Evolutionary conservation across 1,140 invertebrate genomes (phyloP).

Genomic region (Trichonephila clavipes): DNA sequence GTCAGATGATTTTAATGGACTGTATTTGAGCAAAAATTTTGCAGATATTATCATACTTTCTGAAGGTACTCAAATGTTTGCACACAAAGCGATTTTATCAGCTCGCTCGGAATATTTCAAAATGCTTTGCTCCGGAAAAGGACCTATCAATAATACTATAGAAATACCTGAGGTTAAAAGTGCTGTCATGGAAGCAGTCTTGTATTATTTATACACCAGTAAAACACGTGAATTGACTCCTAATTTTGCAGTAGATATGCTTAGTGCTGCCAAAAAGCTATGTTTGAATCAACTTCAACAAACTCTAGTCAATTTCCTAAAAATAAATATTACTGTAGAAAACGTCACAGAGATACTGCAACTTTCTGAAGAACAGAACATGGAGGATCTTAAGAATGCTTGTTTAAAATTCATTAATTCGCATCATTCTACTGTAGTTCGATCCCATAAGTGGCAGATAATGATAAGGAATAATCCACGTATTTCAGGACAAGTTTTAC

Average conservation of each 20-base stretch:
- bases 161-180: conserved; percentile 1
- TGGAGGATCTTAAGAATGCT: not conserved
- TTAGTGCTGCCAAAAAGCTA: conserved; percentile 2
- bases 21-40: conserved; percentile 12
- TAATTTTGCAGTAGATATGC: conserved; percentile 25
- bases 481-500: conserved; percentile 17
- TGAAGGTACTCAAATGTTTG: not conserved
- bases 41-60: not conserved
- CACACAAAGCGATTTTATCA: conserved; percentile 25
- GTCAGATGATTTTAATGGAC: not conserved
- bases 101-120: conserved; percentile 53
- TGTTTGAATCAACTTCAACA: not conserved
- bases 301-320: not conserved
- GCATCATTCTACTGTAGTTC: conserved; percentile 6
- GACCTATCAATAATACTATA: not conserved
- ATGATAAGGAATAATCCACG: conserved; percentile 29
- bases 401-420: conserved; percentile 15
- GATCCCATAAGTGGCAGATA: conserved; percentile 1
- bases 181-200: conserved; percentile 29
- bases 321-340: not conserved
- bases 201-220: conserved; percentile 41
- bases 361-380: not conserved
- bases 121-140: conserved; percentile 2
- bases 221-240: not conserved
- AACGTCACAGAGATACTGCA: conserved; percentile 43